Evolutionary conservation across 1,140 invertebrate species (phyloP).

Genomic region (Druon quercuslanigerum): DNA sequence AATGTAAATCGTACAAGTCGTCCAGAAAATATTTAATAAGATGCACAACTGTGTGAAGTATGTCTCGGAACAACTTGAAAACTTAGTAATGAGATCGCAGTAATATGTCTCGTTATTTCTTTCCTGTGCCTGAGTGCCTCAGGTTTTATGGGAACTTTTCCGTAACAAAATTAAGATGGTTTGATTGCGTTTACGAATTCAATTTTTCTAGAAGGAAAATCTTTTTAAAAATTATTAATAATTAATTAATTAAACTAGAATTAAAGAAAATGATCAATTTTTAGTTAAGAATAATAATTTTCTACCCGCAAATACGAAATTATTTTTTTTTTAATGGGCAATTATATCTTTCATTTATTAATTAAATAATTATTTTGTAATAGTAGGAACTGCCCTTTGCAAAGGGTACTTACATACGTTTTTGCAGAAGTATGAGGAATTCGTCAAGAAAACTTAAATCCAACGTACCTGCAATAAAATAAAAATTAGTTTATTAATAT

Average conservation of each 20-base stretch:
- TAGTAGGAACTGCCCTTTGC: neutral
- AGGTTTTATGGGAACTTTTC: neutral
- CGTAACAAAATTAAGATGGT: neutral
- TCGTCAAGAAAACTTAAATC: neutral
- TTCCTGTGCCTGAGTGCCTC: neutral
- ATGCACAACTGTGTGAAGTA: neutral
- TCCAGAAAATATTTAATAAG: neutral
- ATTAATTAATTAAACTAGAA: no score
- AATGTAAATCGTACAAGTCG: neutral
- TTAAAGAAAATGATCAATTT: no score
- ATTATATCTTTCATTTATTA: no score
- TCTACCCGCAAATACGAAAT: no score
- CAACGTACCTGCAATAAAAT: constrained; percentile 1
- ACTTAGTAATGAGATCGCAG: constrained; percentile 12
- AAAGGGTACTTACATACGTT: neutral
- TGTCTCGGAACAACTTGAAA: neutral
- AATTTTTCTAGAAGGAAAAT: neutral
- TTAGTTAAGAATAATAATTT: no score
- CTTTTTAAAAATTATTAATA: neutral
- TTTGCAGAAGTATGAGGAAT: neutral
- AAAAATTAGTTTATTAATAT: neutral
- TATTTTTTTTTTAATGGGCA: no score
- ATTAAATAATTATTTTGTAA: neutral
- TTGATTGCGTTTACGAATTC: neutral
- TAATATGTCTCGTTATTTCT: neutral